These are phyloP conservation scores for Jacana jacana DNA, from an alignment of 2,113 vertebrate genomes.

Conservation along the genomic window DNA sequence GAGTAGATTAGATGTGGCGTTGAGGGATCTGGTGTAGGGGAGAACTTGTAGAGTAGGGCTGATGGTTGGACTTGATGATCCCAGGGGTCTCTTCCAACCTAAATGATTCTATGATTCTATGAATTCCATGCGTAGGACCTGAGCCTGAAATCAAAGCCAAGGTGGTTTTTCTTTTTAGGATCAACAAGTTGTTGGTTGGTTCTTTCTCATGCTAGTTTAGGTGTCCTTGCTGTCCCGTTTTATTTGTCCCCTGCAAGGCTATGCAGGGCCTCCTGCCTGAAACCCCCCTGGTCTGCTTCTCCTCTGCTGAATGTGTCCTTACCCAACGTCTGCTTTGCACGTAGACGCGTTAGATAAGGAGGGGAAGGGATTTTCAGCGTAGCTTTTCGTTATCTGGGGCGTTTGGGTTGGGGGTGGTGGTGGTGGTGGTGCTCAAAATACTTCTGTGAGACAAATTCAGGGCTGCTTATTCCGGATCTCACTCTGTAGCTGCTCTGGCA, in stretches of 20 bases:
- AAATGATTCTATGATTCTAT: too few species aligned
- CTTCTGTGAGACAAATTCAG: background rate
- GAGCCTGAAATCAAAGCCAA: background rate
- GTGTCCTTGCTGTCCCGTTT: background rate
- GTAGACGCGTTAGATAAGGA: background rate
- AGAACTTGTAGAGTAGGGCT: too few species aligned
- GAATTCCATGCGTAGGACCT: background rate
- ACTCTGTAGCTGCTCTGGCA: background rate
- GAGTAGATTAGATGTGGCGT: too few species aligned
- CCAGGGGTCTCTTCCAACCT: too few species aligned
- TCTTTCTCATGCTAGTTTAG: background rate
- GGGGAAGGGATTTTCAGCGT: background rate
- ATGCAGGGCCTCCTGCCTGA: background rate
- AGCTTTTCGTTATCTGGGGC: background rate
- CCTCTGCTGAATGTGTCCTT: background rate
- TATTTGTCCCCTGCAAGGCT: background rate
- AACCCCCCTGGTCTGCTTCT: background rate
- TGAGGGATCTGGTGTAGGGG: too few species aligned
- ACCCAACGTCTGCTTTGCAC: background rate
- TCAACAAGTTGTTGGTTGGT: background rate
- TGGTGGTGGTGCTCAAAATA: background rate
- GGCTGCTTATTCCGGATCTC: background rate
- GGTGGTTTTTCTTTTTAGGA: background rate
- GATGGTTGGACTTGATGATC: too few species aligned
- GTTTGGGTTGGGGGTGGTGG: accelerated